Evolutionary conservation across 2,888 invertebrate species (phyloP), one percentile per base, ranked within the genome.

Genomic region (Eristalinus aeneus): DNA sequence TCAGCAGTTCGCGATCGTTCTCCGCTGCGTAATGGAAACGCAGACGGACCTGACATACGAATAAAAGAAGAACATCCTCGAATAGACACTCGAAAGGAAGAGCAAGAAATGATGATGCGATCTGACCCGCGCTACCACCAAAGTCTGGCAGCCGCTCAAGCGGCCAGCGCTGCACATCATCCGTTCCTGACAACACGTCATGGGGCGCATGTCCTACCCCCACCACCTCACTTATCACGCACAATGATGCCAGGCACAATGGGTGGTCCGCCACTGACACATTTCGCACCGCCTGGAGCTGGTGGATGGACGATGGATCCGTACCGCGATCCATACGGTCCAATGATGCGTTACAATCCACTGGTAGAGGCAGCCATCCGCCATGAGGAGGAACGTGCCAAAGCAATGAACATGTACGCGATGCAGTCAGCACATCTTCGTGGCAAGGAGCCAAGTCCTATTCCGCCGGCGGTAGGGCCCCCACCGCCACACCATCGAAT

Each of bases 361-460:
- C 93, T 97, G 36, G 95, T 97, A 93, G 96, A 96, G 89, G 96
- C 95, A 12, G 96, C 96, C 22, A 95, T 96, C 90, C 94, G 96
- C 74, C 96, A 95, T 61, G 96, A 96, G 90, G 96, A 97, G 89
- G 96, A 97, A 91, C 95, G 96, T 82, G 96, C 95, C 56, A 97
- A 96, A 92, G 94, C 96, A 90, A 94, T 95, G 90, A 95, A 94
- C 88, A 95, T 96, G 87, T 96, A 96, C 92, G 94, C 95, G 77
- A 94, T 94, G 77, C 95, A 95, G 89, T 92, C 92, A 3, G 90
- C 91, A n/a, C 92, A 93, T 89, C 88, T 93, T 63, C 91, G 93
- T 16, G 90, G 90, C 46, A 93, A 93, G 83, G 93, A 93, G 84
- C 93, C 92, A 20, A 92, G 92, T 88, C 92, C 93, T 10, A 92